phyloP scores from a whole-genome alignment of 2,113 vertebrate species.

The Dissostichus mawsoni region DNA sequence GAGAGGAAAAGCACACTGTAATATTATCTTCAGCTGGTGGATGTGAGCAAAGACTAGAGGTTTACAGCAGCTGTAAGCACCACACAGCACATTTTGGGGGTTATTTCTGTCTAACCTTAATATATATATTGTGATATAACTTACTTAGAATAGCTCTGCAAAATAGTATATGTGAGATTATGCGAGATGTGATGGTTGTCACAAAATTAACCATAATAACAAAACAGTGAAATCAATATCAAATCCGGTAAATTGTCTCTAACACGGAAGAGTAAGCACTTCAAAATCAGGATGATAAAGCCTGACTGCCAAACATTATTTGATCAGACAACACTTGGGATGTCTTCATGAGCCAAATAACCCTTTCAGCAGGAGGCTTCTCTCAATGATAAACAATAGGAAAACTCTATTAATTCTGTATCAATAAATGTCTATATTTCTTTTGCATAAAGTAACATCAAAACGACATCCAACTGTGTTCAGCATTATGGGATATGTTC shows the following conservation, averaged over 20 bases:
- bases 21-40: constrained; percentile 45
- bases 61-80: constrained; percentile 9
- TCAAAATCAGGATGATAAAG: neutral
- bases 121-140: neutral
- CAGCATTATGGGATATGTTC: constrained; percentile 26
- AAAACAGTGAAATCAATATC: neutral
- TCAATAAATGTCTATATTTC: constrained; percentile 24
- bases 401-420: neutral
- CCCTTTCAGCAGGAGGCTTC: neutral
- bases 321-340: neutral
- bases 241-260: neutral
- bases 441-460: neutral
- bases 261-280: neutral
- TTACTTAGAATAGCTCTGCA: neutral
- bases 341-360: constrained; percentile 7
- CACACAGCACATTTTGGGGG: neutral
- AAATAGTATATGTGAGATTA: neutral
- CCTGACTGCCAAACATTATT: neutral
- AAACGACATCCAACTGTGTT: constrained; percentile 18
- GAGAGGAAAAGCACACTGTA: constrained; percentile 46
- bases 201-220: neutral
- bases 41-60: constrained; percentile 21
- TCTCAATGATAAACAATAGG: neutral
- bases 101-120: neutral
- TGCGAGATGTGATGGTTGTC: neutral